A percentile compares a stretch with the other conserved stretches of the same genome.
Evolutionary conservation across 2,113 vertebrate species (phyloP).

Genomic region (Galeopterus variegatus): DNA sequence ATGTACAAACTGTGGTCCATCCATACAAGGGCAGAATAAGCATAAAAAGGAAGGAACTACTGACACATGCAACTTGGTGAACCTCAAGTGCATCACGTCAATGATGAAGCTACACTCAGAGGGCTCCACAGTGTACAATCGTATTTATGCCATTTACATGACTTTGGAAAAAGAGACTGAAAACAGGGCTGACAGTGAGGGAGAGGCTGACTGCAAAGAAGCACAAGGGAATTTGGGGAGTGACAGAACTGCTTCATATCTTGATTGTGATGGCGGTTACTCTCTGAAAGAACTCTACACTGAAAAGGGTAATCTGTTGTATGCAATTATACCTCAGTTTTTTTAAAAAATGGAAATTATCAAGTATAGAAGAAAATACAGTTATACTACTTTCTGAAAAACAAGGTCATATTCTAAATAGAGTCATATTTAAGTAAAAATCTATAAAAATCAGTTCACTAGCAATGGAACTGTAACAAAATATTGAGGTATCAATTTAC

Average conservation of each 20-base stretch:
- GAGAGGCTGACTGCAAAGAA: background rate
- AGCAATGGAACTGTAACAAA: background rate
- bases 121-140: rapidly evolving
- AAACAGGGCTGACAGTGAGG: background rate
- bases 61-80: background rate
- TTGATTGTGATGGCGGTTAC: background rate
- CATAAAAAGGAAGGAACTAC: background rate
- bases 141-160: background rate
- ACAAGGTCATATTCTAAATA: background rate
- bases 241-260: background rate
- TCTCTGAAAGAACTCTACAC: background rate
- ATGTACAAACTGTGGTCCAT: background rate
- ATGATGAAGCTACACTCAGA: conserved; percentile 7
- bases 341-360: background rate
- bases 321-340: background rate
- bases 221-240: background rate
- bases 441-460: background rate
- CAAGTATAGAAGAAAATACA: background rate
- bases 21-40: background rate
- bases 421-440: background rate
- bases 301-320: background rate
- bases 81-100: background rate
- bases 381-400: background rate
- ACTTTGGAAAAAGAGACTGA: background rate
- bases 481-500: background rate